Conservation (phyloP, 1,140 invertebrate species). For the Caenorhabditis elegans region WBcel235 BX284605.5:4691501-4692000, state of each 20-base stretch:
- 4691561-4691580: not conserved
- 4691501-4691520: constrained; percentile 32
- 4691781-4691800: not conserved
- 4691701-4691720: constrained; percentile 26
- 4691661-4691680: not conserved
- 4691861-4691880: not conserved
- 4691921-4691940: not conserved
- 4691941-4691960: no score
- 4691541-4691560: constrained; percentile 14
- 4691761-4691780: not conserved
- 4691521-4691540: constrained; percentile 29
- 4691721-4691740: not conserved
- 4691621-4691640: not conserved
- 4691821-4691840: not conserved
- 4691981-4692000: no score
- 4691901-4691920: not conserved
- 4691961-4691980: no score
- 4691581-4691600: not conserved
- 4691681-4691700: not conserved
- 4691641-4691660: not conserved
- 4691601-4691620: not conserved
- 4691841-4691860: not conserved
- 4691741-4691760: not conserved
- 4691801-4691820: not conserved
- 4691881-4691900: not conserved